Conservation (phyloP, 2,797 vertebrate species). For the Hafferia zeledoni region DNA sequence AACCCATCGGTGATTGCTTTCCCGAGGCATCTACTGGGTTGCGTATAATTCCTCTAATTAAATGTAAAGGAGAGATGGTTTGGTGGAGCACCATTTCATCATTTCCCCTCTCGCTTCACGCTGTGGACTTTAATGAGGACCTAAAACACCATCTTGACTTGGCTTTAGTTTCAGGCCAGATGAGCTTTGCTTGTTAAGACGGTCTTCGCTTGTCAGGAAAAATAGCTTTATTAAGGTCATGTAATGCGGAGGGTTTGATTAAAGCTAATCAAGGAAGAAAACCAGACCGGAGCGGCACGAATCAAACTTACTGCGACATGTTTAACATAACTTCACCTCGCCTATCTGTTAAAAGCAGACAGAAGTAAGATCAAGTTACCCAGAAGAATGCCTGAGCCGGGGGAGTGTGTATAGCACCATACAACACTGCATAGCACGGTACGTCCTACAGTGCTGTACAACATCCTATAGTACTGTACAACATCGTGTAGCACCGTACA, state of each 20-base stretch:
- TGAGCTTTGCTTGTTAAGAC: slow-evolving; percentile 77
- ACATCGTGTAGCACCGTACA: accelerated
- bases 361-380: slow-evolving; percentile 71
- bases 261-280: slow-evolving; percentile 77
- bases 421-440: accelerated
- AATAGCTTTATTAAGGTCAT: slow-evolving; percentile 79
- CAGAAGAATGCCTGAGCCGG: slow-evolving; percentile 52
- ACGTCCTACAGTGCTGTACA: accelerated
- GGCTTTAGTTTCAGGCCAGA: slow-evolving; percentile 77
- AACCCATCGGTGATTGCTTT: slow-evolving; percentile 64
- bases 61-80: slow-evolving; percentile 75
- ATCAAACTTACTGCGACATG: slow-evolving; percentile 61
- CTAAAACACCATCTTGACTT: slow-evolving; percentile 76
- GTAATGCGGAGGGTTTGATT: slow-evolving; percentile 70
- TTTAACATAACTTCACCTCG: slow-evolving; percentile 64
- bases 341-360: slow-evolving; percentile 65
- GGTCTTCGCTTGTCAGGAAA: slow-evolving; percentile 75
- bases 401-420: not conserved
- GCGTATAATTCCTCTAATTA: slow-evolving; percentile 79
- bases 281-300: slow-evolving; percentile 38
- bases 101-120: slow-evolving; percentile 70
- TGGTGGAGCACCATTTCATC: slow-evolving; percentile 72
- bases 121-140: slow-evolving; percentile 79
- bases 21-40: slow-evolving; percentile 71
- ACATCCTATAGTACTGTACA: accelerated